phyloP scores from a whole-genome alignment of 2,113 vertebrate species.

The Scartelaos histophorus region DNA sequence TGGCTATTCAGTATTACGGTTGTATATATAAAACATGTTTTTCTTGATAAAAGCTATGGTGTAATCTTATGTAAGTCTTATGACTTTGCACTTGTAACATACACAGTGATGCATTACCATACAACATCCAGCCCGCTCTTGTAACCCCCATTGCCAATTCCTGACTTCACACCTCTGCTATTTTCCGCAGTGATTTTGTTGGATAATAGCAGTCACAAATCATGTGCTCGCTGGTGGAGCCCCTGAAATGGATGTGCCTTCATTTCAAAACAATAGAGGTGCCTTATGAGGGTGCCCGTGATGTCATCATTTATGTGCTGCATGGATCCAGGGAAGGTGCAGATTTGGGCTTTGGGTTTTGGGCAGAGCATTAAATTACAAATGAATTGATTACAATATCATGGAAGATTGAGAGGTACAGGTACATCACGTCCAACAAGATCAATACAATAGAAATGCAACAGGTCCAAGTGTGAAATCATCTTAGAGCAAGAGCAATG shows the following conservation, averaged over 20 bases:
- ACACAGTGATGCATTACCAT: slow-evolving; percentile 35
- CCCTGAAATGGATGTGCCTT: slow-evolving; percentile 74
- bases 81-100: slow-evolving; percentile 14
- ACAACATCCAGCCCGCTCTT: neutral
- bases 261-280: slow-evolving; percentile 77
- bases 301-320: slow-evolving; percentile 73
- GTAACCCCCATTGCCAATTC: slow-evolving; percentile 7
- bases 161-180: slow-evolving; percentile 52
- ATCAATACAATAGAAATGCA: neutral
- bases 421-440: slow-evolving; percentile 51
- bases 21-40: neutral
- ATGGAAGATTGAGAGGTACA: slow-evolving; percentile 11
- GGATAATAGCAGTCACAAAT: slow-evolving; percentile 78
- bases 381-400: slow-evolving; percentile 57
- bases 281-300: slow-evolving; percentile 72
- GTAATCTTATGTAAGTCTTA: neutral
- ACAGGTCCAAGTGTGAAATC: slow-evolving; percentile 30
- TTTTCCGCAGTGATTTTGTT: slow-evolving; percentile 66
- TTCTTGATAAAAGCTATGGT: neutral
- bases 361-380: slow-evolving; percentile 35
- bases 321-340: slow-evolving; percentile 60
- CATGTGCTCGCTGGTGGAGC: slow-evolving; percentile 62
- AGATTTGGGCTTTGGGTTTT: slow-evolving; percentile 33
- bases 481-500: slow-evolving; percentile 12
- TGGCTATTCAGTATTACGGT: too few species aligned